Evolutionary conservation across 37 sponge, comb jelly and placozoan genomes (phyloP), one percentile per base, ranked within the genome.

Genomic region (Halichondria panicea): DNA sequence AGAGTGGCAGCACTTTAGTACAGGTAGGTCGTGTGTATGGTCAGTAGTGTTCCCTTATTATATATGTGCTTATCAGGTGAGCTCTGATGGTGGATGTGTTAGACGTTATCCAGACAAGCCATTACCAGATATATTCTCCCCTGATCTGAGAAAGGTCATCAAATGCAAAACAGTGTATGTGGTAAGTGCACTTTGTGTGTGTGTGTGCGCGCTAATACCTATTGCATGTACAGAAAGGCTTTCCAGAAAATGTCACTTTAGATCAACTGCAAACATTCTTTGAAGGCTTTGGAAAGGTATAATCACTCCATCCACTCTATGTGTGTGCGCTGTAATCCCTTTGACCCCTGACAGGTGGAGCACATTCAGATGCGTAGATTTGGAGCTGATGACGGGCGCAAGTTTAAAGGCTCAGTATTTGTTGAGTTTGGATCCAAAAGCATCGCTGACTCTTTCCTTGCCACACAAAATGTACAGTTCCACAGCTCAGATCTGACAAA

Each of bases 321-420:
- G 4, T 67, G 55, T 45, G 40, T 67, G 42, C 25, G 4, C 2
- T 4, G 1, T 32, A 21, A 7, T 61, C 54, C 30, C 19, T 70
- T 5, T 3, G 1, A 50, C 43, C 37, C 19, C 11, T 0, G 18
- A 21, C 34, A 89, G 89, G 57, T 43, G 34, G 76, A 78, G 36
- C 39, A 78, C 43, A 73, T 89, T 73, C 79, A 66, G 30, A 89
- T 89, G 89, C 72, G 84, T 33, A 83, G 59, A 55, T 62, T 48
- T 13, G 19, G 18, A 38, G 22, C 43, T 24, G 33, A 52, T 8
- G 84, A 78, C 0, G 73, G 44, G 48, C 67, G 48, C 37, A 18
- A 7, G 28, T 44, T 15, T 6, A 67, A 91, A 88, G 92, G 92
- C 15, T 93, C 94, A 27, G 80, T 93, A 21, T 93, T 93, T 85